phyloP scores from a whole-genome alignment of 2,888 invertebrate genomes.

The Oligia strigilis region DNA sequence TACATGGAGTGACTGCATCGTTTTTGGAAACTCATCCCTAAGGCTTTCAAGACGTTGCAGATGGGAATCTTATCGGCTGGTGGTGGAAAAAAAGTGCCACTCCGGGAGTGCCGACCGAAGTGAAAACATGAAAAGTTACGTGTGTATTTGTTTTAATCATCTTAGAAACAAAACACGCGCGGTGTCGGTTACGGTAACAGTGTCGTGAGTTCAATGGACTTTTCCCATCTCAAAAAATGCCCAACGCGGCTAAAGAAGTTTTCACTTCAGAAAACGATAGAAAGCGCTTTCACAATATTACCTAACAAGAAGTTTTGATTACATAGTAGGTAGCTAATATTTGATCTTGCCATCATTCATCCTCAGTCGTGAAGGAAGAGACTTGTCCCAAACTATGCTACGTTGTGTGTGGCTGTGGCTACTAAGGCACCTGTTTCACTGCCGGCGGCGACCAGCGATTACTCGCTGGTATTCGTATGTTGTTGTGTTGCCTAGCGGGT shows the following conservation, averaged over 20 bases:
- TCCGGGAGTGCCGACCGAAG: no score
- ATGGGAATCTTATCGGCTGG: no score
- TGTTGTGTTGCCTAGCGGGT: no score
- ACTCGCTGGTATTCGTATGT: not conserved
- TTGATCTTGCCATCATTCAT: not conserved
- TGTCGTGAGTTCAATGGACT: no score
- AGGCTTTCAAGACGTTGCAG: not conserved
- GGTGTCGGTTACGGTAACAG: no score
- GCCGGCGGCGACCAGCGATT: no score
- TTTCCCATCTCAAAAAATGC: no score
- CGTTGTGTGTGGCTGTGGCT: not conserved
- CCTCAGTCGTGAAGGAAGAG: not conserved
- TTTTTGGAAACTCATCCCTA: not conserved
- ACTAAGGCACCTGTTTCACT: not conserved
- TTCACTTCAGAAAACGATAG: not conserved
- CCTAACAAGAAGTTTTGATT: not conserved
- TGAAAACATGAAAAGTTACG: no score
- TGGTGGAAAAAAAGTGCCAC: not conserved
- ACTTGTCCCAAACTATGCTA: constrained; percentile 3
- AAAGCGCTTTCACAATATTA: not conserved
- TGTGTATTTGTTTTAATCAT: no score
- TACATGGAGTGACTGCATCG: not conserved
- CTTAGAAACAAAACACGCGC: no score
- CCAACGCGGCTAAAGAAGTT: no score
- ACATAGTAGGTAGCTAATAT: not conserved